A percentile compares a stretch with the other conserved stretches of the same genome.
Conservation (phyloP, 2,797 vertebrate genomes). For the Diglossa cyanea region DNA sequence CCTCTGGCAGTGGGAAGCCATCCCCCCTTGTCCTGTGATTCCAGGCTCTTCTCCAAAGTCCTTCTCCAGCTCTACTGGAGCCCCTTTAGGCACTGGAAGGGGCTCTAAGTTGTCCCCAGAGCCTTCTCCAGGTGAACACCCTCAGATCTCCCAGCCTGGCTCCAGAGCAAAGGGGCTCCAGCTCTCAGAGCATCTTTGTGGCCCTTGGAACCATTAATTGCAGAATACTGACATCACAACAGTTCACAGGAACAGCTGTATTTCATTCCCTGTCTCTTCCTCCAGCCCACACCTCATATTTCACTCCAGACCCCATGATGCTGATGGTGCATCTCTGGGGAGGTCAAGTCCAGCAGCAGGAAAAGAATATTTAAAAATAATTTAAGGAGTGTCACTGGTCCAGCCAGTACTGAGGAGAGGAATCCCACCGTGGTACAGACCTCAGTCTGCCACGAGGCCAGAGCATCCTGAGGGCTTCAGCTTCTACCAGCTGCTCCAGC, state of each 20-base stretch:
- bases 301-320: background rate
- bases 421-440: background rate
- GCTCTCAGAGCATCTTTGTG: rapidly evolving
- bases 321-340: background rate
- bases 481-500: background rate
- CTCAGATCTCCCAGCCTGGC: background rate
- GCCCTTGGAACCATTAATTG: background rate
- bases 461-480: background rate
- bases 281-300: background rate
- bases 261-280: background rate
- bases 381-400: background rate
- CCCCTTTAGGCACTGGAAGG: background rate
- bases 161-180: background rate
- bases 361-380: background rate
- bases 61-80: background rate
- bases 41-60: background rate
- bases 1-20: background rate
- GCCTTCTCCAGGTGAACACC: background rate
- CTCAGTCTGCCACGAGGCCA: rapidly evolving
- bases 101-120: background rate
- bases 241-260: background rate
- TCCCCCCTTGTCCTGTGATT: background rate
- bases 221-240: background rate
- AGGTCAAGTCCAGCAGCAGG: background rate
- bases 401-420: background rate